Conservation (phyloP, 1,140 invertebrate species). For the Scaptomyza graminum region DNA sequence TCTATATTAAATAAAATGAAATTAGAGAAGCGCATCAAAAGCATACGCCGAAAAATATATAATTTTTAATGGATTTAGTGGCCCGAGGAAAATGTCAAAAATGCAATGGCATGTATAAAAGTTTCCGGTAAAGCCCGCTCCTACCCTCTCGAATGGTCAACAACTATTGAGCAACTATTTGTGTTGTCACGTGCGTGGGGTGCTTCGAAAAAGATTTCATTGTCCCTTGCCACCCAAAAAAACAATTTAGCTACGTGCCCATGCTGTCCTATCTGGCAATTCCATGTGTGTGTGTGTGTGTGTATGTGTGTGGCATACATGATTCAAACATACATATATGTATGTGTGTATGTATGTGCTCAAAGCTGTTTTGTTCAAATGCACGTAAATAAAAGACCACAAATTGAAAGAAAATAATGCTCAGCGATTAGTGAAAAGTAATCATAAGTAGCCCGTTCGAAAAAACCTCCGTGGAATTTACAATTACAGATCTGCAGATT, state of each 20-base stretch:
- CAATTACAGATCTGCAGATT: conserved; percentile 6
- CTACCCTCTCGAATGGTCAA: conserved; percentile 20
- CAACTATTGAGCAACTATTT: conserved; percentile 74
- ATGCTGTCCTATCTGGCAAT: conserved; percentile 43
- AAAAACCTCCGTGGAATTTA: conserved; percentile 56
- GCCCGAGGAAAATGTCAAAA: conserved; percentile 72
- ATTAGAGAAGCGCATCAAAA: conserved; percentile 75
- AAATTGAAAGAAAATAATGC: conserved; percentile 82
- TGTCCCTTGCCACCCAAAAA: conserved; percentile 40
- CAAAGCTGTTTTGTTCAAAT: conserved; percentile 47
- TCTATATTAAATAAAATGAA: conserved; percentile 55
- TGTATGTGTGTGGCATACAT: conserved; percentile 30
- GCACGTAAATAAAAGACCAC: conserved; percentile 73
- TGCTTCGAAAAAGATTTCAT: conserved; percentile 68
- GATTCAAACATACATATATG: conserved; percentile 19
- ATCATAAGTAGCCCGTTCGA: conserved; percentile 66
- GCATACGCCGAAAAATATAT: conserved; percentile 72
- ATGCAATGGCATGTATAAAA: conserved; percentile 54
- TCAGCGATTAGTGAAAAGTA: conserved; percentile 79
- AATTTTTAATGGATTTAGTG: conserved; percentile 79
- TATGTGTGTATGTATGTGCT: conserved; percentile 47
- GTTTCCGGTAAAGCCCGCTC: conserved; percentile 18
- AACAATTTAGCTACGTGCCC: conserved; percentile 72
- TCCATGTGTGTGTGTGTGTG: neutral
- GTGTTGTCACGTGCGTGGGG: conserved; percentile 71